Percentiles rank a stretch among this genome's conserved stretches.
Conservation (phyloP, 2,888 invertebrate species). For the Scelioninae gen. 1 region DNA sequence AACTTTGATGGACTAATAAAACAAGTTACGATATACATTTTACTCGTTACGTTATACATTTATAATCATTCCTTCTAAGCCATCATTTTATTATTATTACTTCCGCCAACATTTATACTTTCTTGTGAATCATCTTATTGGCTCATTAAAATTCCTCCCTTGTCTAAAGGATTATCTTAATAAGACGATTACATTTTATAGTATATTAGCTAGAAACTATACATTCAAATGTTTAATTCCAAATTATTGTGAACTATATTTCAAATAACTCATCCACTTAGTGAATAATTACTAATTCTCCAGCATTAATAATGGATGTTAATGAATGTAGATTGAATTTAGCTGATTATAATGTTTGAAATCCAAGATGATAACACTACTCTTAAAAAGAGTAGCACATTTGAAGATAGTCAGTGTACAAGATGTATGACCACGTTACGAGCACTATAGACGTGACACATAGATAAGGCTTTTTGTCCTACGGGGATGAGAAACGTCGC, state of each 20-base stretch:
- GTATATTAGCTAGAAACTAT: background rate
- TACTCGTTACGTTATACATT: slow-evolving; percentile 57
- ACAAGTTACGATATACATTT: slow-evolving; percentile 56
- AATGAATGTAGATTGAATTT: background rate
- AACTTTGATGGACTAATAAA: slow-evolving; percentile 64
- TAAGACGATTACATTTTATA: slow-evolving; percentile 16
- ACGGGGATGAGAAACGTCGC: slow-evolving; percentile 53
- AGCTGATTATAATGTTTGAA: slow-evolving; percentile 24
- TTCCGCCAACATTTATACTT: slow-evolving; percentile 2
- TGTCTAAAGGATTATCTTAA: slow-evolving; percentile 1
- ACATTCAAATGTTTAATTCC: background rate
- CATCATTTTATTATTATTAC: slow-evolving; percentile 33
- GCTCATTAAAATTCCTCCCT: slow-evolving; percentile 7
- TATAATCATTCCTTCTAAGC: slow-evolving; percentile 40
- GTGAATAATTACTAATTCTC: too few species aligned
- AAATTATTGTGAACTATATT: too few species aligned
- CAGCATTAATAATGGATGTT: too few species aligned
- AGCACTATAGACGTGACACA: slow-evolving; percentile 61
- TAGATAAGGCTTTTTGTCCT: slow-evolving; percentile 62
- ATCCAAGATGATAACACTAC: too few species aligned
- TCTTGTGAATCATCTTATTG: slow-evolving; percentile 5
- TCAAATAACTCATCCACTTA: too few species aligned
- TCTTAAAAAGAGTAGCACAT: slow-evolving; percentile 23
- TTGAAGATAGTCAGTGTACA: slow-evolving; percentile 39
- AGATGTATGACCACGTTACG: slow-evolving; percentile 57